Base-by-base conservation (phyloP, 2,888 invertebrate species). In the Hydraecia micacea region DNA sequence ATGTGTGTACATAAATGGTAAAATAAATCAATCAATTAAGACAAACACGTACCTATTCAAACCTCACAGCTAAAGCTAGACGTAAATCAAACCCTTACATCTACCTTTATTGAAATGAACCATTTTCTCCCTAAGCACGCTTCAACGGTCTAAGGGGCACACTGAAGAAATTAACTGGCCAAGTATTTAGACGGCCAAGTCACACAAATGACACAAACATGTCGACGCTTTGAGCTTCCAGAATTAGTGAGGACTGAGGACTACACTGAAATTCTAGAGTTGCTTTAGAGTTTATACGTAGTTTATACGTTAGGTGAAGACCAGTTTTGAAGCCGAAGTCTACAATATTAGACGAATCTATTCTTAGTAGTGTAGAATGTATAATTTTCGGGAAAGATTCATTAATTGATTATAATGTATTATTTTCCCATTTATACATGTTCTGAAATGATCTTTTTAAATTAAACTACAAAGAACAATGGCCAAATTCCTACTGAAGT, bases 171-270 rank as follows among this genome's bases (percentile, higher is more conserved):
- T 70, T 82, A 83, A 73, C 71, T 36, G 52, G 18, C 65, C 73
- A 84, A 80, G 65, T 86, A 79, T 83, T 88, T 80, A 86, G 71
- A 74, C 67, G 55, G 9, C 55, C 63, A 83, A 88, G 79, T 79
- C 70, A 81, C 77, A 87, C 84, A 78, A 81, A 83, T 66, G 79
- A 77, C 63, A 63, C 77, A 79, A 82, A 87, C 82, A 82, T 85
- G 79, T 77, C 75, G 77, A 79, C 76, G 76, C 80, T 80, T 81
- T 83, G 67, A 86, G 76, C 42, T 70, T 73, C 60, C 75, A 81
- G 79, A 87, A 81, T 86, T 81, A 87, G 79, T 81, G 60, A 39
- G 55, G 46, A 78, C 76, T 83, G n/a, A 49, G 75, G 32, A 76
- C 46, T 63, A 46, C 71, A 85, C 81, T 81, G 71, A 71, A 79